Percentiles rank a stretch among this genome's conserved stretches.
phyloP scores from a whole-genome alignment of 2,888 invertebrate species.

The Seira musarum region DNA sequence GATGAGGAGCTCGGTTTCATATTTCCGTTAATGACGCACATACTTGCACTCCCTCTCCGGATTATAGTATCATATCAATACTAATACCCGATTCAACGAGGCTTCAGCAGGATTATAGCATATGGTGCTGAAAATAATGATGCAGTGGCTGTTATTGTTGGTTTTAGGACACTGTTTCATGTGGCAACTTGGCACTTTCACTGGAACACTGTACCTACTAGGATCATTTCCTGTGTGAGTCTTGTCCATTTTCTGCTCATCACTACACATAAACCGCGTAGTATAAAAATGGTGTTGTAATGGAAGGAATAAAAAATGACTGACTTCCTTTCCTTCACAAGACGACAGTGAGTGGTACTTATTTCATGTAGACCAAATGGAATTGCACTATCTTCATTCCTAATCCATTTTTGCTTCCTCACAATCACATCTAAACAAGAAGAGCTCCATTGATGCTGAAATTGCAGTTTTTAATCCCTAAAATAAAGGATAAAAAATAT shows the following conservation, averaged over 20 bases:
- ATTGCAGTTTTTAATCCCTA: too few relatives aligned
- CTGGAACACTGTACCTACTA: not conserved
- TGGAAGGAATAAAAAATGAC: not conserved
- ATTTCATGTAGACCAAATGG: too few relatives aligned
- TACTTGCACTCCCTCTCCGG: conserved; percentile 28
- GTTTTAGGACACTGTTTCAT: not conserved
- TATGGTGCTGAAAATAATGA: not conserved
- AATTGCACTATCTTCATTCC: too few relatives aligned
- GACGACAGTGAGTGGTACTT: too few relatives aligned
- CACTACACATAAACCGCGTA: not conserved
- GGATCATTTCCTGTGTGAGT: not conserved
- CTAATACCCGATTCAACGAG: not conserved
- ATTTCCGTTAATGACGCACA: conserved; percentile 54
- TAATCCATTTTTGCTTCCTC: too few relatives aligned
- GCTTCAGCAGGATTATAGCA: not conserved
- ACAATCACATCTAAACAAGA: too few relatives aligned
- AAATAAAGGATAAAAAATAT: too few relatives aligned
- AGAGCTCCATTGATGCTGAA: too few relatives aligned
- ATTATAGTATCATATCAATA: too few relatives aligned
- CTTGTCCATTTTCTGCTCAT: not conserved
- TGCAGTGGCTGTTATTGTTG: not conserved
- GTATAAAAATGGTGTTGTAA: not conserved
- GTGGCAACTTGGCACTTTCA: not conserved
- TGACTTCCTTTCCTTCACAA: too few relatives aligned
- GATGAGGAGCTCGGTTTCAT: conserved; percentile 35